These are phyloP conservation scores for Watsonalla binaria DNA, from an alignment of 2,888 invertebrate genomes.

Conservation along the genomic window DNA sequence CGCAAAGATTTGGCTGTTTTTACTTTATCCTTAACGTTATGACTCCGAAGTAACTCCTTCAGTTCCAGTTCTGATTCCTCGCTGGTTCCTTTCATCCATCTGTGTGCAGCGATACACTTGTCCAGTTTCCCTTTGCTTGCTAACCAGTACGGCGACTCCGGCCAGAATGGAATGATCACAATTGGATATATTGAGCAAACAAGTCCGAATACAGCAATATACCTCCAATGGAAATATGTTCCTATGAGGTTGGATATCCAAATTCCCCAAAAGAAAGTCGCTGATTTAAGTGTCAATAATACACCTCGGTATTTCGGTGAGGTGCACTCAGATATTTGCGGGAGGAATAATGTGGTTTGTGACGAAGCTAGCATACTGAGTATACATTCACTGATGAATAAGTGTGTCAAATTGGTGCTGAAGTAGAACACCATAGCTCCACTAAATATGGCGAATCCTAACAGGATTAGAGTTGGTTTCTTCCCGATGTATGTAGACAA, in stretches of 20 bases:
- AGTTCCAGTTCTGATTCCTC: background rate
- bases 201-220: constrained; percentile 13
- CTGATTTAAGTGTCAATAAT: constrained; percentile 16
- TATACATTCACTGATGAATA: constrained; percentile 17
- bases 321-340: constrained; percentile 18
- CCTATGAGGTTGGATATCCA: constrained; percentile 20
- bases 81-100: background rate
- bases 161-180: constrained; percentile 13
- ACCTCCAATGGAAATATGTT: constrained; percentile 17
- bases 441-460: background rate
- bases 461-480: constrained; percentile 12
- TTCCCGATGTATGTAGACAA: constrained; percentile 16
- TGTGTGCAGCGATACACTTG: constrained; percentile 10
- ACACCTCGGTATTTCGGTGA: constrained; percentile 20
- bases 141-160: constrained; percentile 25
- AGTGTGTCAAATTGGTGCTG: constrained; percentile 9
- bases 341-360: constrained; percentile 8
- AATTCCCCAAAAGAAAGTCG: constrained; percentile 17
- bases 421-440: constrained; percentile 14
- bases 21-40: background rate
- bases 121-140: constrained; percentile 19
- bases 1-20: background rate
- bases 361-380: constrained; percentile 9
- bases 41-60: background rate
- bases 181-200: constrained; percentile 12